These are phyloP conservation scores for Dipodomys merriami DNA, from an alignment of 2,113 vertebrate species.

Conservation along the genomic window DNA sequence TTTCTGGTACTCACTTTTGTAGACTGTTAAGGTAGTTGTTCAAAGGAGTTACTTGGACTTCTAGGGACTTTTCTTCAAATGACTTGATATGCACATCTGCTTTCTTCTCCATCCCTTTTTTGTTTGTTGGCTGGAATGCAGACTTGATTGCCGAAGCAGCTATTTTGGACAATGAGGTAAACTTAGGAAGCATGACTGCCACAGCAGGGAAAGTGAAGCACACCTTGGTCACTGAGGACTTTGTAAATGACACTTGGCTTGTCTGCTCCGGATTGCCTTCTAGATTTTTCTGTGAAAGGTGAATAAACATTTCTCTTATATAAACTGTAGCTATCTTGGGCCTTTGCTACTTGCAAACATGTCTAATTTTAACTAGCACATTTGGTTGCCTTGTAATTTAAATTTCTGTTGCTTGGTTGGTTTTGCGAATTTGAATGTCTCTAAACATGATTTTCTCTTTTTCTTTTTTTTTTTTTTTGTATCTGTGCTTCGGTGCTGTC, in stretches of 20 bases:
- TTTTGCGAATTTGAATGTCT: background rate
- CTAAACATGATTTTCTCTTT: background rate
- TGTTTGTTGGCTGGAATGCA: background rate
- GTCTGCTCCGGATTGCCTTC: background rate
- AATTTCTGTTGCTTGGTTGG: background rate
- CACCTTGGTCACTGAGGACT: background rate
- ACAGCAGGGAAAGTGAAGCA: background rate
- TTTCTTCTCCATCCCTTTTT: background rate
- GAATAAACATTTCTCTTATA: background rate
- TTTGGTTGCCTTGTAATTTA: background rate
- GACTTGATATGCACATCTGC: accelerated
- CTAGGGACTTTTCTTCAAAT: background rate
- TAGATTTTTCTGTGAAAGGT: background rate
- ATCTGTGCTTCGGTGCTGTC: too few species aligned
- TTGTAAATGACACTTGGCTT: background rate
- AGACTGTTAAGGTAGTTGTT: too few species aligned
- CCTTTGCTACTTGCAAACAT: background rate
- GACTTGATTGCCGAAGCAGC: background rate
- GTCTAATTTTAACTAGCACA: background rate
- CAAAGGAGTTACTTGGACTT: background rate
- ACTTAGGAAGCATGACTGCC: background rate
- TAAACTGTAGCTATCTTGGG: background rate
- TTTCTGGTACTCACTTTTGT: too few species aligned
- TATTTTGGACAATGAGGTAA: background rate
- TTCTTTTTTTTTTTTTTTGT: too few species aligned